Evolutionary conservation across 2,797 vertebrate species (phyloP).

Genomic region (Gorsachius magnificus): DNA sequence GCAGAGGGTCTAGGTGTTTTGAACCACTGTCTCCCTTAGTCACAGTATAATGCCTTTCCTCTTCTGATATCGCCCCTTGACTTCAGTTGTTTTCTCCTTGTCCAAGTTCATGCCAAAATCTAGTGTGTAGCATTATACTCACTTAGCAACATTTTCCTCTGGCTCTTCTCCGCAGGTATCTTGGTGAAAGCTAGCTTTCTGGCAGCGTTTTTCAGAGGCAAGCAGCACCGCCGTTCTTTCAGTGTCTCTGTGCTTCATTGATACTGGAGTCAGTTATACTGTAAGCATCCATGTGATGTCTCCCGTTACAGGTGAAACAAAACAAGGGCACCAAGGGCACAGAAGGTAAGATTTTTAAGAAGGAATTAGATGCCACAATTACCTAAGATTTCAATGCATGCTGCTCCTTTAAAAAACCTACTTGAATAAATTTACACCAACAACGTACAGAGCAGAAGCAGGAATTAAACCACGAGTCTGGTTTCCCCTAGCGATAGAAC

Average conservation of each 20-base stretch:
- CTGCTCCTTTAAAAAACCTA: background rate
- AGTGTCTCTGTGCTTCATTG: background rate
- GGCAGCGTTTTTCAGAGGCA: background rate
- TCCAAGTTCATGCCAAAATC: background rate
- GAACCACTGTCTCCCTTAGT: background rate
- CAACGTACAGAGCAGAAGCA: accelerated
- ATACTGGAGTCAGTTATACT: background rate
- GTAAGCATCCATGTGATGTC: background rate
- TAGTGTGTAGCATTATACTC: background rate
- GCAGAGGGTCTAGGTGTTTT: background rate
- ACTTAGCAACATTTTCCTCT: background rate
- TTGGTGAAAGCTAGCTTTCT: background rate
- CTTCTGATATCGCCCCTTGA: background rate
- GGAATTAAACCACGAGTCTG: background rate
- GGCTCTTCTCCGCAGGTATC: background rate
- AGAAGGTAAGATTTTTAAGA: background rate
- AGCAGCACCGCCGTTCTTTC: background rate
- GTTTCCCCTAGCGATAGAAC: background rate
- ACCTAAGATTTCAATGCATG: background rate
- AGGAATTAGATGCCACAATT: background rate
- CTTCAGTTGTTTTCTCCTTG: background rate
- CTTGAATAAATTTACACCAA: background rate
- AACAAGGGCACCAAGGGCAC: background rate
- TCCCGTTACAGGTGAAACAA: background rate
- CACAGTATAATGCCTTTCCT: background rate